phyloP scores from a whole-genome alignment of 2,888 invertebrate genomes.

The Mesochorus sp. region DNA sequence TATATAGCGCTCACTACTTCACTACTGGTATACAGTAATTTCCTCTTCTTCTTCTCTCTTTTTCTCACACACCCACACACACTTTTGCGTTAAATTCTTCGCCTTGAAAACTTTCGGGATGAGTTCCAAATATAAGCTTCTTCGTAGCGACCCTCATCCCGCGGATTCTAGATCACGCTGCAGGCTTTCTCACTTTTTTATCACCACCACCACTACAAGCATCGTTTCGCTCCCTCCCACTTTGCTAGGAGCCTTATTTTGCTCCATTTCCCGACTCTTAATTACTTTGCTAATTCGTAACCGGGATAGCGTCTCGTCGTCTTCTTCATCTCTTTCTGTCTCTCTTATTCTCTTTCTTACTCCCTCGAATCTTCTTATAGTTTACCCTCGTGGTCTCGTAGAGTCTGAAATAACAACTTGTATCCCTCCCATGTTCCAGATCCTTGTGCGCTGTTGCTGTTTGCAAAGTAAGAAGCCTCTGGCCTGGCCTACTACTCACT shows the following conservation, averaged over 20 bases:
- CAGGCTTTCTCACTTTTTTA: constrained; percentile 46
- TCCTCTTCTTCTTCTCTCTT: constrained; percentile 30
- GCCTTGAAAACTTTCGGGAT: constrained; percentile 66
- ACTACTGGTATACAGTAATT: constrained; percentile 34
- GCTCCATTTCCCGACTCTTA: constrained; percentile 78
- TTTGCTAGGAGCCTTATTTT: constrained; percentile 72
- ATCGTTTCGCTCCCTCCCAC: background rate
- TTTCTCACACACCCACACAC: too few species aligned
- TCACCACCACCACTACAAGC: constrained; percentile 1
- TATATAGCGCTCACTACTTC: constrained; percentile 9
- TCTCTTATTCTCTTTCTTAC: background rate
- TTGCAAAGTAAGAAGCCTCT: constrained; percentile 26
- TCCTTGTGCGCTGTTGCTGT: constrained; percentile 24
- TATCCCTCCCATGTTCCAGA: constrained; percentile 48
- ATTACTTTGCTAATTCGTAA: constrained; percentile 80
- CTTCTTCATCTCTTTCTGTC: background rate
- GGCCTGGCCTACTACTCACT: constrained; percentile 17
- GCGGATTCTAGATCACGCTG: constrained; percentile 30
- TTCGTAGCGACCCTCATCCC: constrained; percentile 48
- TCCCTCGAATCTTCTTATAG: constrained; percentile 19
- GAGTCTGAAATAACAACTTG: constrained; percentile 76
- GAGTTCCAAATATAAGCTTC: constrained; percentile 76
- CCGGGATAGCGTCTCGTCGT: constrained; percentile 68
- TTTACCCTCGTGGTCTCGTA: constrained; percentile 69
- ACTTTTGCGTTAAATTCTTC: constrained; percentile 48